Base-by-base conservation (phyloP, 1,140 invertebrate genomes). In the Pectinophora gossypiella region DNA sequence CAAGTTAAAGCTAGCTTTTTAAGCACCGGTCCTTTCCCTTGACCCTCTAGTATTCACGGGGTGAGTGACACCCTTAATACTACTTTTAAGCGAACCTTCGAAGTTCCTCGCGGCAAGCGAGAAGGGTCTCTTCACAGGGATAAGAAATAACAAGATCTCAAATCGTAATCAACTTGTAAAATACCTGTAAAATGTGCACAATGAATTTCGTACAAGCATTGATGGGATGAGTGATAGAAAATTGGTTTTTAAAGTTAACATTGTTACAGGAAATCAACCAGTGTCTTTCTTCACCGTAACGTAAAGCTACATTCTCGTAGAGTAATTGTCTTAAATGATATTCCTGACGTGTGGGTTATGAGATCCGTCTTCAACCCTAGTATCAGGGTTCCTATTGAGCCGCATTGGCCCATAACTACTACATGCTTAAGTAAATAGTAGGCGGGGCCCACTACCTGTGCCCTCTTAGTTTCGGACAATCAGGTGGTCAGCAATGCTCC, bases 31-130 rank as follows among this genome's bases (percentile, higher is more conserved):
- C 72, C 46, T 21, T 57, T 61, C 77, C 78, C 65, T 59, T 59
- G 63, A 73, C 72, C 82, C 57, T 42, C n/a, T 76, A 85, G 82
- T 74, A 83, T 58, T 83, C 67, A 85, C 69, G 47, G 82, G 74
- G 71, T 56, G 52, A 20, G 12, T 23, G 21, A 0, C 20, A 64
- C 76, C 76, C 82, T 85, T 85, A 44, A 68, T 84, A 79, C 82
- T 82, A 80, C 68, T 55, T 77, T 84, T 84, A 77, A 60, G 51
- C 56, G 66, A 72, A 79, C 77, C 60, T 15, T 65, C 51, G 59
- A 72, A 63, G 74, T 73, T 64, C 61, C 45, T 66, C 70, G 68
- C 64, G 53, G 48, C 46, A 55, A 64, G 73, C 72, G 70, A 68
- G 46, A 18, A 5, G 79, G 77, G 75, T 74, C 66, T 70, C 80